Evolutionary conservation across 2,888 invertebrate species (phyloP), one percentile per base, ranked within the genome.

Genomic region (Sinhomidia bicolor): DNA sequence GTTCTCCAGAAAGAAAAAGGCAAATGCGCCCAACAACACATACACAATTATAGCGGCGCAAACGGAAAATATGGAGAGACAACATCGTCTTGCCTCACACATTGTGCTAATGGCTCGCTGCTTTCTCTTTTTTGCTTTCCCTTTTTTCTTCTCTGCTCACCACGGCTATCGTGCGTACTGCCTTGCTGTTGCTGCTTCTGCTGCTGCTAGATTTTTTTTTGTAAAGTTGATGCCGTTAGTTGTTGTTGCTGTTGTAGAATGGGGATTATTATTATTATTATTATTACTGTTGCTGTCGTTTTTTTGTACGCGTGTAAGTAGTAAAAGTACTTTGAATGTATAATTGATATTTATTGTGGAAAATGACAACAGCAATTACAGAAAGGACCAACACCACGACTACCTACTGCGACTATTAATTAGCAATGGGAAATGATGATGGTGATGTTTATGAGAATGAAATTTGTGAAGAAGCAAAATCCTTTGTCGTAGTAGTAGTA

Each of bases 11-110:
- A 96, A 96, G 94, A 97, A 96, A 94, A 99, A 99, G 88, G 98
- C 96, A 93, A 98, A 96, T 29, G 98, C 98, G 14, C 99, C 99
- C 92, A 98, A 95, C 78, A 98, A 95, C 90, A 98, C 98, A 94
- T 99, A 99, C 14, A 96, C 96, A 68, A 99, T 95, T 84, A 92
- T 91, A 54, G 91, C 91, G 32, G 91, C 86, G 88, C 92, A 92
- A 23, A 92, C 91, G 74, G 92, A 91, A 87, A 90, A 92, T 74
- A 92, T 92, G 32, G 92, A 92, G 85, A 92, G 90, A 83, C 92
- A 92, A 79, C 92, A 92, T 89, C 91, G 89, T 90, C 89, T 89
- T 57, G 91, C 91, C 87, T 92, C 92, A 89, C 92, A 92, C 92
- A 92, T 92, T 89, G 90, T 88, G 81, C 81, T 51, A 68, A 65